phyloP scores from a whole-genome alignment of 2,888 invertebrate species.

The Baronia brevicornis region DNA sequence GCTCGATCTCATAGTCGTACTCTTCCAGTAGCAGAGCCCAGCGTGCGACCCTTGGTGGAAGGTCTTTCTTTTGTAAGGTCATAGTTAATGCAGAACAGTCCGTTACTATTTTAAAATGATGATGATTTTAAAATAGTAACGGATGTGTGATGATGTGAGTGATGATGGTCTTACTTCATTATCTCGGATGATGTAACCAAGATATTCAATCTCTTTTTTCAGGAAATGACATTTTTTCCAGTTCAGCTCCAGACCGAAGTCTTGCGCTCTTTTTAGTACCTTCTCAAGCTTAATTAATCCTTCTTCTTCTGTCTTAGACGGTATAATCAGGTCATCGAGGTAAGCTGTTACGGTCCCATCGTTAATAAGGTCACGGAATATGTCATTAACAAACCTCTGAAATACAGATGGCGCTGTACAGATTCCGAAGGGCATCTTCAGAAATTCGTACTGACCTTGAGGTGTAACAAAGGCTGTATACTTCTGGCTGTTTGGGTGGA shows the following conservation, averaged over 20 bases:
- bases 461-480: constrained; percentile 41
- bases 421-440: constrained; percentile 41
- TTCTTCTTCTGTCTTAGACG: constrained; percentile 19
- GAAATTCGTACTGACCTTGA: constrained; percentile 37
- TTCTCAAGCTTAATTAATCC: constrained; percentile 16
- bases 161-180: constrained; percentile 19
- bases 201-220: constrained; percentile 22
- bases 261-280: constrained; percentile 20
- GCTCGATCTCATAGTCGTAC: constrained; percentile 25
- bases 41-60: constrained; percentile 24
- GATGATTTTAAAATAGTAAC: too few relatives aligned
- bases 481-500: constrained; percentile 26
- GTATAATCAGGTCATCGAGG: constrained; percentile 21
- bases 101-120: constrained; percentile 18
- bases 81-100: constrained; percentile 19
- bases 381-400: constrained; percentile 33
- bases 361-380: constrained; percentile 25
- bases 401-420: constrained; percentile 31
- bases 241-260: constrained; percentile 28
- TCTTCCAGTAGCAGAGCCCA: constrained; percentile 27
- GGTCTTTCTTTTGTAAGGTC: constrained; percentile 23
- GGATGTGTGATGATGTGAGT: too few relatives aligned
- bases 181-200: constrained; percentile 21
- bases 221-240: constrained; percentile 39
- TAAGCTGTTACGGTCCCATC: constrained; percentile 17